A percentile compares a stretch with the other conserved stretches of the same genome.
Evolutionary conservation across 2,113 vertebrate species (phyloP).

Genomic region (Pachyramphus minor): DNA sequence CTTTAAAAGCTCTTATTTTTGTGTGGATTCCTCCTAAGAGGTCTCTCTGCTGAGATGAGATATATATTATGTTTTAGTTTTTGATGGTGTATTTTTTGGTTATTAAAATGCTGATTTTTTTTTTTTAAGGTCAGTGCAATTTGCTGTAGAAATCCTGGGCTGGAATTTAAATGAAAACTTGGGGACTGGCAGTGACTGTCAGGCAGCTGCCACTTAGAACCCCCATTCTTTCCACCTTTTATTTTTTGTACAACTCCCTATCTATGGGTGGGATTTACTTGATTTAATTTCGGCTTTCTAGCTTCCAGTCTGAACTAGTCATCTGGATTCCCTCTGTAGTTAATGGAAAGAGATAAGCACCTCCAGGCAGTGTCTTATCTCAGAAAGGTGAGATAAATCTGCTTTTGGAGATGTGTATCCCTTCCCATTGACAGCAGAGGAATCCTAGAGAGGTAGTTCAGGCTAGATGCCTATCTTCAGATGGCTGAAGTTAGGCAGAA

Average conservation of each 20-base stretch:
- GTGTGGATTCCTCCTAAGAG: neutral
- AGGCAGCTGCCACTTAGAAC: neutral
- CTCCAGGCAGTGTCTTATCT: neutral
- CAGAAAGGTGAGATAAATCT: constrained; percentile 6
- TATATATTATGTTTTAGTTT: neutral
- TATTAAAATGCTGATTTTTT: neutral
- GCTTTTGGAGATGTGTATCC: neutral
- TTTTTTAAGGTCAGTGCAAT: neutral
- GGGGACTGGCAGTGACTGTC: neutral
- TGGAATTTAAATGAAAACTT: neutral
- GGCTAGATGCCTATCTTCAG: neutral
- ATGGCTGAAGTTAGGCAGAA: neutral
- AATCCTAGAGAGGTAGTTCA: neutral
- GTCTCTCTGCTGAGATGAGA: neutral
- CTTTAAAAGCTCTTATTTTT: neutral
- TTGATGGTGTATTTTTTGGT: neutral
- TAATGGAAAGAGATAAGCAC: neutral
- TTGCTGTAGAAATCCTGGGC: neutral
- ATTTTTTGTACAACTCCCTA: neutral
- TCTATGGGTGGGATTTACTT: neutral
- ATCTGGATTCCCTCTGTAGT: neutral
- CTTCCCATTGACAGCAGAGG: neutral
- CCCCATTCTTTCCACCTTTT: neutral
- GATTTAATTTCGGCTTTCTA: neutral
- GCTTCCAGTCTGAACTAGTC: neutral